Percentiles rank a stretch among this genome's conserved stretches.
Conservation (phyloP, 2,113 vertebrate species). For the Aphelocoma coerulescens region DNA sequence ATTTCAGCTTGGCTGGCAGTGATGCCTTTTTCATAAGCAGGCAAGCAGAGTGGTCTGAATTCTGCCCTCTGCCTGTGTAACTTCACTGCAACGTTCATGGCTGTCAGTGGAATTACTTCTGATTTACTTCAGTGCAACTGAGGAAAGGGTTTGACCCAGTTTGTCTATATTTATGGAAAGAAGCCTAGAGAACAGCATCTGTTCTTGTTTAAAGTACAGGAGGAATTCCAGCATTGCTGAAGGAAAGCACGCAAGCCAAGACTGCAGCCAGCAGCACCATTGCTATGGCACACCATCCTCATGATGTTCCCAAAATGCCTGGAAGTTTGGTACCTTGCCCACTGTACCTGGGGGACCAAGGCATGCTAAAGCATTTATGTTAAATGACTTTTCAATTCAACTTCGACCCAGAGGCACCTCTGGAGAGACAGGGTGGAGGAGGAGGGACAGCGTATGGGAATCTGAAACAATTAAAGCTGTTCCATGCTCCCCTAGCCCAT, state of each 20-base stretch:
- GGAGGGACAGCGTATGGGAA: neutral
- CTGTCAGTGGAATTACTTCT: conserved; percentile 2
- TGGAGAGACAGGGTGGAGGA: neutral
- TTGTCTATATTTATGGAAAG: neutral
- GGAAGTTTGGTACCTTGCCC: neutral
- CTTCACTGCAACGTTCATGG: neutral
- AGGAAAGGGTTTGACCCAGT: neutral
- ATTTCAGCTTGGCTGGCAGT: neutral
- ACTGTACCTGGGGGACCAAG: neutral
- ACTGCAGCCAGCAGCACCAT: neutral
- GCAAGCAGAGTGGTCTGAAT: neutral
- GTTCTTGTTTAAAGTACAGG: neutral
- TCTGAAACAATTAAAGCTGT: conserved; percentile 12
- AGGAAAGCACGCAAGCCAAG: conserved; percentile 17
- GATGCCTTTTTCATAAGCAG: neutral
- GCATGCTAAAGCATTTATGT: neutral
- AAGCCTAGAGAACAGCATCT: conserved; percentile 1
- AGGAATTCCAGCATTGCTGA: conserved; percentile 7
- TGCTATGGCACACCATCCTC: neutral
- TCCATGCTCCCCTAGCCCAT: neutral
- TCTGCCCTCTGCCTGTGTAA: neutral
- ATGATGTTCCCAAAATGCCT: conserved; percentile 3
- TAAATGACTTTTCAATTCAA: conserved; percentile 53
- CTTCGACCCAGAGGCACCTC: neutral
- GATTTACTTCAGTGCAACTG: neutral